Conservation (phyloP, 2,113 vertebrate genomes). For the Rhinolophus sinicus region DNA sequence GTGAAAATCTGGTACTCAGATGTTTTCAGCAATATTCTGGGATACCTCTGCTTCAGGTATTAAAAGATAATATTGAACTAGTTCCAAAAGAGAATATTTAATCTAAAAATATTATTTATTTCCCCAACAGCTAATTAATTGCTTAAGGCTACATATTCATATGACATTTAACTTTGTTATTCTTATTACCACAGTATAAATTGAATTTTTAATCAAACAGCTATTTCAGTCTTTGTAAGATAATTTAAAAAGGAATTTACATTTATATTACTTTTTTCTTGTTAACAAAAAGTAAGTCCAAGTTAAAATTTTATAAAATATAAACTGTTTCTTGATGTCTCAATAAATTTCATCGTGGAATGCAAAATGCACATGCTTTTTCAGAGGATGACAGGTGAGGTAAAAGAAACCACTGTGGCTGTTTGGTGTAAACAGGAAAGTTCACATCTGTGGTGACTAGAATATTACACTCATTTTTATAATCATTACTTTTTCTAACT, state of each 20-base stretch:
- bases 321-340: background rate
- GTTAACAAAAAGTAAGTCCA: background rate
- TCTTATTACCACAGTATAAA: background rate
- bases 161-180: background rate
- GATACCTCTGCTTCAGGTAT: background rate
- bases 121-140: background rate
- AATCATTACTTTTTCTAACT: background rate
- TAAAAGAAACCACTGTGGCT: background rate
- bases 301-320: background rate
- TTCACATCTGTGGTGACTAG: background rate
- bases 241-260: background rate
- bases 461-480: background rate
- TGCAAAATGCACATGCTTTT: background rate
- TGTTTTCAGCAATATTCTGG: slow-evolving; percentile 27
- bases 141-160: background rate
- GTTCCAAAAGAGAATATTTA: slow-evolving; percentile 27
- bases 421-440: background rate
- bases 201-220: slow-evolving; percentile 39
- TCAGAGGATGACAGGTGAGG: background rate
- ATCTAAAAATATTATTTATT: slow-evolving; percentile 32
- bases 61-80: slow-evolving; percentile 28
- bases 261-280: background rate
- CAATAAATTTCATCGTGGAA: background rate
- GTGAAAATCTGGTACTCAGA: background rate
- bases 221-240: background rate